phyloP scores from a whole-genome alignment of 2,797 vertebrate species.

The Psittacula derbiana region DNA sequence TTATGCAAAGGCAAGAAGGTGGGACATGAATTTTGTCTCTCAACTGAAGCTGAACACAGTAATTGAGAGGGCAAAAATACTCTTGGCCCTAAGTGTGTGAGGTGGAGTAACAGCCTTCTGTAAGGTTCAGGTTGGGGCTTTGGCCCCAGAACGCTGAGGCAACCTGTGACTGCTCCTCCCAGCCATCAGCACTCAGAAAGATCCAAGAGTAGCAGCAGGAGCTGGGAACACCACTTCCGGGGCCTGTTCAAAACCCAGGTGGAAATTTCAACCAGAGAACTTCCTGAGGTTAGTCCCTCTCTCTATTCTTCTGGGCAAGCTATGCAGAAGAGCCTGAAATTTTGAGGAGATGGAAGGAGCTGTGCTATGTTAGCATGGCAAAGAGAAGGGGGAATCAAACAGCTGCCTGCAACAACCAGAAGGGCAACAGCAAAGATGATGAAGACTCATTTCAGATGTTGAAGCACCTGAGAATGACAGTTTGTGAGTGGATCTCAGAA shows the following conservation, averaged over 20 bases:
- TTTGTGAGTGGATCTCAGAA: neutral
- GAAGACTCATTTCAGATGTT: neutral
- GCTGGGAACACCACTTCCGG: neutral
- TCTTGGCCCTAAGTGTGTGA: neutral
- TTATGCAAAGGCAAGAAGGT: neutral
- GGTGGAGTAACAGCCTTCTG: neutral
- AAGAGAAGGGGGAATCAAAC: accelerated
- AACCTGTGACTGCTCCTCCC: neutral
- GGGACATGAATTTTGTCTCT: neutral
- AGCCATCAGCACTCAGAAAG: neutral
- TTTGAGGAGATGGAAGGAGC: neutral
- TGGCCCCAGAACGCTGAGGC: neutral
- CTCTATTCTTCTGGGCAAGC: neutral
- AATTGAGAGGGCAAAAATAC: neutral
- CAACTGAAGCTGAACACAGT: neutral
- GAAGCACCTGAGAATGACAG: neutral
- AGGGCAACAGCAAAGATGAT: neutral
- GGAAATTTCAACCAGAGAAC: neutral
- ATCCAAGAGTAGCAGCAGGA: neutral
- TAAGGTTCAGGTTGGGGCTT: neutral
- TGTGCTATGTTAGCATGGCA: neutral
- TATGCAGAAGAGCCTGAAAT: neutral
- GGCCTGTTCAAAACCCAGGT: neutral
- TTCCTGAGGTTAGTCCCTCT: neutral
- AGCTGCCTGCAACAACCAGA: neutral